Evolutionary conservation across 2,888 invertebrate genomes (phyloP).

Genomic region (Leistus spinibarbis): DNA sequence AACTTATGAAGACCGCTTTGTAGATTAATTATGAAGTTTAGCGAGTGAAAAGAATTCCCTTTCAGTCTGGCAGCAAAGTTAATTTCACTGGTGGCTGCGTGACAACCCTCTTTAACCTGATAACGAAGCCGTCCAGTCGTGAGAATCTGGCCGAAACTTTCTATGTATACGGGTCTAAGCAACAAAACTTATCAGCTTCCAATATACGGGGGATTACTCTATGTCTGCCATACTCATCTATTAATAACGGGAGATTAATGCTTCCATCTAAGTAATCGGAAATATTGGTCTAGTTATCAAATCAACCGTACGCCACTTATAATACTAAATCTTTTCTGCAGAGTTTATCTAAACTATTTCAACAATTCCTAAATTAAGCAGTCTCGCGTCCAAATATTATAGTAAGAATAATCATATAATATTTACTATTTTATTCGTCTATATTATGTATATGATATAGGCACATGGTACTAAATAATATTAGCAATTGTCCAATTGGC

Average conservation of each 20-base stretch:
- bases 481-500: no score
- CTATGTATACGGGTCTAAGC: conserved; percentile 12
- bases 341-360: no score
- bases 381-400: no score
- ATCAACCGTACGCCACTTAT: no score
- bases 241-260: background rate
- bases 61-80: conserved; percentile 24
- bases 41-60: background rate
- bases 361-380: no score
- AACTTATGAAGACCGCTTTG: background rate
- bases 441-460: no score
- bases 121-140: conserved; percentile 32
- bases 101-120: conserved; percentile 38
- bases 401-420: no score
- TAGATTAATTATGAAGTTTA: background rate
- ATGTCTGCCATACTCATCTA: conserved; percentile 7
- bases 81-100: conserved; percentile 36
- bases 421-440: no score
- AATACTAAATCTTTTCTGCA: no score
- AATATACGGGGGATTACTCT: conserved; percentile 13
- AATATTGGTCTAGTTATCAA: no score
- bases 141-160: conserved; percentile 33
- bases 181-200: conserved; percentile 24
- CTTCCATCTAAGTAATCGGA: background rate
- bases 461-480: no score